These are phyloP conservation scores for Pangasius krempfi DNA, from an alignment of 2,797 vertebrate species.

Conservation along the genomic window DNA sequence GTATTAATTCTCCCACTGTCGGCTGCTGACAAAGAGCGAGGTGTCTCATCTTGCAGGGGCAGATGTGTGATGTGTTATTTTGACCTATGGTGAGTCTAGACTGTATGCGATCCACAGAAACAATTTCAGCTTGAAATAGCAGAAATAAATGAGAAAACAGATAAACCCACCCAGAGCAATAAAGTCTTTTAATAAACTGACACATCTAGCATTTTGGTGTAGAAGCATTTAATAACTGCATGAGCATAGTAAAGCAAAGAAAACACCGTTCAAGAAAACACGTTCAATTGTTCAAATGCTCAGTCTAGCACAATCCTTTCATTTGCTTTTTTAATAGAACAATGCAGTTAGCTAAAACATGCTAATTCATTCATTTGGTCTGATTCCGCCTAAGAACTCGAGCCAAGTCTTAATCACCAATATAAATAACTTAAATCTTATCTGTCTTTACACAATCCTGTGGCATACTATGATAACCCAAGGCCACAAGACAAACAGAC, in stretches of 20 bases:
- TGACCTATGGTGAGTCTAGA: constrained; percentile 24
- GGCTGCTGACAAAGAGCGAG: constrained; percentile 2
- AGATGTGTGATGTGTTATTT: constrained; percentile 15
- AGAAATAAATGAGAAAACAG: constrained; percentile 25
- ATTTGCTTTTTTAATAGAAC: not conserved
- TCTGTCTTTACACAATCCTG: constrained; percentile 23
- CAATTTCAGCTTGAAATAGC: not conserved
- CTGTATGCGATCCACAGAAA: constrained; percentile 12
- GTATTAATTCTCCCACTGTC: constrained; percentile 11
- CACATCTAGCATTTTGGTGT: not conserved
- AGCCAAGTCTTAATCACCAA: not conserved
- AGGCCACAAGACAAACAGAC: not conserved
- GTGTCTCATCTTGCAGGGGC: constrained; percentile 13
- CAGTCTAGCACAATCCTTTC: not conserved
- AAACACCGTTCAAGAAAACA: not conserved
- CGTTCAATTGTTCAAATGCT: not conserved
- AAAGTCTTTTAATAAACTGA: constrained; percentile 27
- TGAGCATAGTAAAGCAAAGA: not conserved
- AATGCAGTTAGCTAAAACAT: not conserved
- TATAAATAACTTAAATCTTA: not conserved
- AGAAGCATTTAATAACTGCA: constrained; percentile 2
- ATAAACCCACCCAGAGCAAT: constrained; percentile 34
- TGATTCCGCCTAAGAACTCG: not conserved
- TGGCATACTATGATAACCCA: constrained; percentile 4
- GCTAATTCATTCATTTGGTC: not conserved